Base-by-base conservation (phyloP, 2,797 vertebrate genomes). In the Falco columbarius region DNA sequence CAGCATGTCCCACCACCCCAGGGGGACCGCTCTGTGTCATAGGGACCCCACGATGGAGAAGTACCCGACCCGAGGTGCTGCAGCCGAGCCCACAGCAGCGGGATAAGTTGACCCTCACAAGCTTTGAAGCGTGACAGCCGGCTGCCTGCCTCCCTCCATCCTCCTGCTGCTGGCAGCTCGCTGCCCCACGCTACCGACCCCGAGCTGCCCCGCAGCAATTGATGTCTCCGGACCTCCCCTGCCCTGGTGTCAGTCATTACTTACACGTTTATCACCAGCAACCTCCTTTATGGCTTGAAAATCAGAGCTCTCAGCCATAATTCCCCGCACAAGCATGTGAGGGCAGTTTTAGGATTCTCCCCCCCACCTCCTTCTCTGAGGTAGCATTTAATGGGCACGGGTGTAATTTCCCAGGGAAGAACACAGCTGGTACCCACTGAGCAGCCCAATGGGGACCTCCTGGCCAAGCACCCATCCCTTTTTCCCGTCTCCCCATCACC, bases 1-100 rank as follows among this genome's bases (percentile, higher is more conserved):
- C 26, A 72, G 27, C 15, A 2, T 2, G 3, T n/a, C 47, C 23
- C 1, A 2, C 12, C 2, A 0, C 24, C 3, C 14, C 12, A 0
- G 5, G 14, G 7, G 8, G 16, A 3, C 5, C 26, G 8, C 61
- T 65, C n/a, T 73, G 30, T 61, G 44, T 22, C 4, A 0, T 1
- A 23, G 15, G 46, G 32, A 27, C 11, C 27, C 51, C 1, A 3
- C 0, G 56, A 36, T 18, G 55, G 58, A 19, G 63, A 72, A 52
- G 8, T 0, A 27, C n/a, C 56, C 9, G 55, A 7, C 8, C 16
- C 3, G 3, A 9, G 23, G 26, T 2, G 47, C 61, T 32, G 54
- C 1, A 2, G 56, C 54, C n/a, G 73, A 24, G 54, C 42, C 36
- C 36, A 3, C 8, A 1, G 30, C 62, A 7, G 40, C 9, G 3